phyloP scores from a whole-genome alignment of 2,113 vertebrate genomes.

The Galeopterus variegatus region DNA sequence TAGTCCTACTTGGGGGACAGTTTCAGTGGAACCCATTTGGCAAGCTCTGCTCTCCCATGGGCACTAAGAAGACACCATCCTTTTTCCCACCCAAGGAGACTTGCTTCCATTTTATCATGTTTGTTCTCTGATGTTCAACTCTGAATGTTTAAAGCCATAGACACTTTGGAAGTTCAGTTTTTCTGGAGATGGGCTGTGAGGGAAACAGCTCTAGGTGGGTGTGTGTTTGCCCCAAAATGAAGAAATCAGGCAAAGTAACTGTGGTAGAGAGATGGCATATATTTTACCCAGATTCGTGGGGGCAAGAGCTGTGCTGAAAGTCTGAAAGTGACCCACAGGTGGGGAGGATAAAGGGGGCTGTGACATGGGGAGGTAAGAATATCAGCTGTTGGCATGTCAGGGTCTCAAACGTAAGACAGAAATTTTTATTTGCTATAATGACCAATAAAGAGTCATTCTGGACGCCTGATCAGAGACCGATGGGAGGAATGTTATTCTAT shows the following conservation, averaged over 20 bases:
- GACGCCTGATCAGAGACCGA: neutral
- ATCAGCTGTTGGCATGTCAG: too few relatives aligned
- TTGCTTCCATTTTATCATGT: neutral
- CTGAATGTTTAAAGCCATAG: neutral
- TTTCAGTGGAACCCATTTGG: neutral
- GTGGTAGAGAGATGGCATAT: neutral
- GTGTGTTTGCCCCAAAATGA: neutral
- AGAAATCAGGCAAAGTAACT: neutral
- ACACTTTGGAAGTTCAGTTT: neutral
- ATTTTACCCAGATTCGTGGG: neutral
- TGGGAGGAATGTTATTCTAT: fast-evolving
- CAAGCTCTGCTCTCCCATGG: neutral
- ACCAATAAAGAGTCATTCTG: neutral
- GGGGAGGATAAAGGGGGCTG: fast-evolving
- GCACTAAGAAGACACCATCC: neutral
- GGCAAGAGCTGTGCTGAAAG: neutral
- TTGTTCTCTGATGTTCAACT: neutral
- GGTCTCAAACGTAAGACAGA: neutral
- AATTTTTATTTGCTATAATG: neutral
- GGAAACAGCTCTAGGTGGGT: neutral
- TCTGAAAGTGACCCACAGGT: neutral
- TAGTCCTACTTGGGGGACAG: neutral
- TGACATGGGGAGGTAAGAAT: neutral
- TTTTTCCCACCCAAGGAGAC: neutral
- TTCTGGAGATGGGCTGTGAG: neutral